Evolutionary conservation across 1,140 invertebrate species (phyloP), one percentile per base, ranked within the genome.

Genomic region (Ridgeia piscesae): DNA sequence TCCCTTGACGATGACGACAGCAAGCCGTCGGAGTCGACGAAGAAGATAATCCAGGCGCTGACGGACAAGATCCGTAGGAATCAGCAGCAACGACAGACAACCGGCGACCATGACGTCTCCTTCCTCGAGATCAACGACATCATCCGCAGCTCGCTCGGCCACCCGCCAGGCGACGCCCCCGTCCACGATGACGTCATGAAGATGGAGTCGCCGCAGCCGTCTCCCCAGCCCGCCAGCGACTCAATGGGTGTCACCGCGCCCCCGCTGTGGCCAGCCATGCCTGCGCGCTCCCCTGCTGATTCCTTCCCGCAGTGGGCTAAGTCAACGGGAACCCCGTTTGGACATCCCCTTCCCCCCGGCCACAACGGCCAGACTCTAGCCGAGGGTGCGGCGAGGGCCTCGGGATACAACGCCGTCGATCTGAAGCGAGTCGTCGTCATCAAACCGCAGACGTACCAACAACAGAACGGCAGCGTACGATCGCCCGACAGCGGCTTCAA

Each of bases 1-100:
- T 27, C 58, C 35, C 14, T 21, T 33, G 33, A 90, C 89, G 34
- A 34, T 33, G 89, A 35, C 89, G 89, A 35, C 33, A 90, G 4
- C 33, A 90, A 90, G 33, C 89, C 89, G 89, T 90, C 89, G 89
- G 89, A 90, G 33, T 90, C 89, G 34, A 90, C 89, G 14, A 90
- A 90, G 35, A 34, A 35, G 89, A 90, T 90, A 14, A 90, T 90
- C 89, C 34, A 90, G 35, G 89, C 89, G 89, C n/a, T 90, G 89
- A 90, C 33, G 35, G 89, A 35, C 9, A 34, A 90, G 89, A 90
- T 90, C 89, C 89, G 89, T 1, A 8, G 33, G 6, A 90, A 90
- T 27, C 89, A 90, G 21, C 89, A 90, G 35, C 33, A 90, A 14
- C 11, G 34, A 33, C 33, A 34, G 89, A 34, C 35, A 14, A 90